Conservation (phyloP, 1,140 invertebrate genomes). For the Vollenhovia emeryi region DNA sequence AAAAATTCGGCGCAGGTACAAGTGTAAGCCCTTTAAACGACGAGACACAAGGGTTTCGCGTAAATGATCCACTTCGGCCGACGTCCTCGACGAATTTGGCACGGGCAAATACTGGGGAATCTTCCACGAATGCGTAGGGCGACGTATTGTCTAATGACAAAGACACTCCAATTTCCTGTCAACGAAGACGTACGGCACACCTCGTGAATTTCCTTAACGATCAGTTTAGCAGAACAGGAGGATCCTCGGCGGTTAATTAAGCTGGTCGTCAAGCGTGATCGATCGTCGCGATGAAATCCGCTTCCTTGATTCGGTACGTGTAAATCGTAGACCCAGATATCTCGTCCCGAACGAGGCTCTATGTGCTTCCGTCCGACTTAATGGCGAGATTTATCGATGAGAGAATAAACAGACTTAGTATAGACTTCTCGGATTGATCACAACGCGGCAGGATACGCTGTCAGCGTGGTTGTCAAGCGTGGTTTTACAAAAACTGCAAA, state of each 20-base stretch:
- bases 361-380: not conserved
- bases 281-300: not conserved
- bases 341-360: not conserved
- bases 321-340: not conserved
- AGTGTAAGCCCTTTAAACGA: not conserved
- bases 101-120: conserved; percentile 65
- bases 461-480: not conserved
- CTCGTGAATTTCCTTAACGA: conserved; percentile 26
- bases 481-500: conserved; percentile 31
- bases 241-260: not conserved
- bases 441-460: conserved; percentile 38
- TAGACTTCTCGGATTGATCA: not conserved
- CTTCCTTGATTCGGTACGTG: not conserved
- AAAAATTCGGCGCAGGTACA: not conserved
- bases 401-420: not conserved
- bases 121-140: conserved; percentile 4
- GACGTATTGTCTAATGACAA: conserved; percentile 13
- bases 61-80: not conserved
- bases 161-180: conserved; percentile 12
- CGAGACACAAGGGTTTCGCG: conserved; percentile 18
- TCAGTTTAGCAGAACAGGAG: not conserved
- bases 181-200: not conserved
- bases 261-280: not conserved
- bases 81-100: conserved; percentile 63
- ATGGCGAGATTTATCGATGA: not conserved